These are phyloP conservation scores for Xyrichtys novacula DNA, from an alignment of 2,797 vertebrate genomes.

Conservation along the genomic window DNA sequence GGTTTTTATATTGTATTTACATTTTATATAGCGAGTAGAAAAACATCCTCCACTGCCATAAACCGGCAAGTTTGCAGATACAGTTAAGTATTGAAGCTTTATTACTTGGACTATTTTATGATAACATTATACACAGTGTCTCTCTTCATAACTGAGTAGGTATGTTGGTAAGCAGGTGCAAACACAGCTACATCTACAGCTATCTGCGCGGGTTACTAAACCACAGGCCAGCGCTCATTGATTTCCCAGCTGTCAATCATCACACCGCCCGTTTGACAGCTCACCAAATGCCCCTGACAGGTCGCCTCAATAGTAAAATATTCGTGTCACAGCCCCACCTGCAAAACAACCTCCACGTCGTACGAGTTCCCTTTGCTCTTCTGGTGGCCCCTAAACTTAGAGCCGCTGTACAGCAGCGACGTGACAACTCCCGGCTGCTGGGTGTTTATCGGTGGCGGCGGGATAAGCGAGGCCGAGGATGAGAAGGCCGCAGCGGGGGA, in stretches of 20 bases:
- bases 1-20: background rate
- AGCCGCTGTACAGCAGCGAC: slow-evolving; percentile 96
- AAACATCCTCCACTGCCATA: background rate
- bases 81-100: background rate
- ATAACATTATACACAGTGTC: background rate
- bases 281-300: slow-evolving; percentile 65
- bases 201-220: slow-evolving; percentile 22
- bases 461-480: slow-evolving; percentile 91
- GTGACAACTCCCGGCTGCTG: slow-evolving; percentile 96
- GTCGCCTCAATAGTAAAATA: slow-evolving; percentile 25
- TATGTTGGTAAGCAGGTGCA: slow-evolving; percentile 1
- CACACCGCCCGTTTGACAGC: slow-evolving; percentile 70
- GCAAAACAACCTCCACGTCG: slow-evolving; percentile 98
- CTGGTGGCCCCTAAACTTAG: slow-evolving; percentile 97
- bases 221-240: slow-evolving; percentile 63
- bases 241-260: slow-evolving; percentile 78
- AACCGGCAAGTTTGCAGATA: slow-evolving; percentile 1
- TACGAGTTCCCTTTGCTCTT: slow-evolving; percentile 99
- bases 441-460: slow-evolving; percentile 98
- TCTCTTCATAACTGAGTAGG: background rate
- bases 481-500: slow-evolving; percentile 76
- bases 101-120: background rate
- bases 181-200: slow-evolving; percentile 24
- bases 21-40: background rate
- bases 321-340: slow-evolving; percentile 83